These are phyloP conservation scores for Antrozous pallidus DNA, from an alignment of 2,797 vertebrate species.

Conservation along the genomic window DNA sequence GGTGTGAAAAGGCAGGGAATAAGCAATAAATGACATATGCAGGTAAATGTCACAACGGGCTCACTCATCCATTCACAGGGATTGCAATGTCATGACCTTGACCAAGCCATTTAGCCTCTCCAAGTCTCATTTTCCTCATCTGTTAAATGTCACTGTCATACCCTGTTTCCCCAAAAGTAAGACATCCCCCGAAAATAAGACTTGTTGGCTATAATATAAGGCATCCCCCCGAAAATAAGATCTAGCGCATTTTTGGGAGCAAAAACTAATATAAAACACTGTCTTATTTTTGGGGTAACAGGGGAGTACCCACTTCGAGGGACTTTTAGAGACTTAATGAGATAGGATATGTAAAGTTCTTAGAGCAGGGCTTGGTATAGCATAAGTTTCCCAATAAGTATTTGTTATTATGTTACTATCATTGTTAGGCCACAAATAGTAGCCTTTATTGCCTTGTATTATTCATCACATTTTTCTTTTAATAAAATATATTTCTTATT, in stretches of 20 bases:
- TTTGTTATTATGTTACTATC: background rate
- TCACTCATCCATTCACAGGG: background rate
- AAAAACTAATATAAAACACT: too few species aligned
- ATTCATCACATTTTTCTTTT: background rate
- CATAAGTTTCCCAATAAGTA: background rate
- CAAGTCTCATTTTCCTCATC: background rate
- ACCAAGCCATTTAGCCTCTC: background rate
- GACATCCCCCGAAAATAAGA: too few species aligned
- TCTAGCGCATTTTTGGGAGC: too few species aligned
- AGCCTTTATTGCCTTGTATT: background rate
- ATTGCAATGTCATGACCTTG: background rate
- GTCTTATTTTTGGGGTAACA: too few species aligned
- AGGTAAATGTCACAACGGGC: background rate
- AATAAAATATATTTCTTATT: too few species aligned
- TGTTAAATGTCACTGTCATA: background rate
- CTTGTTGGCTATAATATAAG: too few species aligned
- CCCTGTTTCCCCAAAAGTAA: too few species aligned
- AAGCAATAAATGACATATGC: background rate
- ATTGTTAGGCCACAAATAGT: background rate
- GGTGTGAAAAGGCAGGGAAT: background rate
- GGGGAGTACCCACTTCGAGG: background rate
- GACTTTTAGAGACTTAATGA: background rate
- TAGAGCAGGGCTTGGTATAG: background rate
- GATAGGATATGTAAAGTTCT: background rate
- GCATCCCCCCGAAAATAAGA: too few species aligned